phyloP scores from a whole-genome alignment of 2,888 invertebrate genomes.

The Acrocera orbiculus region DNA sequence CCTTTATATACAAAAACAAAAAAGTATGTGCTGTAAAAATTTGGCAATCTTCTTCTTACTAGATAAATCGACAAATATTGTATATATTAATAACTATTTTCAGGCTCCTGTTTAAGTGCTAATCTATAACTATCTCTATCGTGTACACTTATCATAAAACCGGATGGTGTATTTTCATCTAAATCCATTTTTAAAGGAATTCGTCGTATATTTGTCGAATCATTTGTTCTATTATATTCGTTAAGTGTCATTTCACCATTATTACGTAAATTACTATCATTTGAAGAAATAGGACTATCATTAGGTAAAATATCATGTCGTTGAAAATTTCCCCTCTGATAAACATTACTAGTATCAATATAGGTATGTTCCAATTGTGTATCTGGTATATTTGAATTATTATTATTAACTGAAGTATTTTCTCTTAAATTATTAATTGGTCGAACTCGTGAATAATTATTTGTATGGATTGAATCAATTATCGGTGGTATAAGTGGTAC shows the following conservation, averaged over 20 bases:
- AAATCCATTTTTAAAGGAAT: constrained; percentile 24
- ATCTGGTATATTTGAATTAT: constrained; percentile 3
- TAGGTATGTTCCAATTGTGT: constrained; percentile 6
- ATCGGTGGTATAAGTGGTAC: constrained; percentile 19
- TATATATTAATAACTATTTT: constrained; percentile 24
- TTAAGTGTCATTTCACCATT: constrained; percentile 28
- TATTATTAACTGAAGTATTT: constrained; percentile 9
- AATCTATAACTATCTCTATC: constrained; percentile 25
- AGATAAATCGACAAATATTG: too few relatives aligned
- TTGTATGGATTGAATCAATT: constrained; percentile 14
- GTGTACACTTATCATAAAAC: constrained; percentile 12
- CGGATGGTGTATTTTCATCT: constrained; percentile 14
- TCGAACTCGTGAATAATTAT: constrained; percentile 8
- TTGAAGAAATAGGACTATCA: too few relatives aligned
- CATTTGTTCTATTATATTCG: constrained; percentile 24
- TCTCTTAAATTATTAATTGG: too few relatives aligned
- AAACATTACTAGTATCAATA: constrained; percentile 8
- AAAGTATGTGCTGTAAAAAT: too few relatives aligned
- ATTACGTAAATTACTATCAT: too few relatives aligned
- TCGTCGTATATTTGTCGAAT: constrained; percentile 21
- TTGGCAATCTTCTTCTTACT: too few relatives aligned
- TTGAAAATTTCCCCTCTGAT: constrained; percentile 7
- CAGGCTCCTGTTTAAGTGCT: constrained; percentile 30
- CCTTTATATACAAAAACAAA: too few relatives aligned
- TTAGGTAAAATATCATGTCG: constrained; percentile 15